Evolutionary conservation across 2,888 invertebrate species (phyloP), one percentile per base, ranked within the genome.

Genomic region (Drosophila histrio): DNA sequence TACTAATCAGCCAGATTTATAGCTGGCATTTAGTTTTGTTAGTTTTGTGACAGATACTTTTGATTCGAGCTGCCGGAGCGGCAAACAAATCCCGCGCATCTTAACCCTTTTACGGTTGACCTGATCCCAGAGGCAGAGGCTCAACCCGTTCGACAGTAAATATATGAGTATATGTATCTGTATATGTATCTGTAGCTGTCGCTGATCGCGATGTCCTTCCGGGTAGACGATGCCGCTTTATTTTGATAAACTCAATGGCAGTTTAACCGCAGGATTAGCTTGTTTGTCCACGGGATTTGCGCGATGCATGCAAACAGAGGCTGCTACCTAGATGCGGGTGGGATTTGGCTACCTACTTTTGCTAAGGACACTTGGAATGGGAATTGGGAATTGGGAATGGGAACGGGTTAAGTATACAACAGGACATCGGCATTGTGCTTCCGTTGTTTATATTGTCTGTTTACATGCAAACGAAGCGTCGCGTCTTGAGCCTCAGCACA

Each of bases 191-290:
- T 22, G 3, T 39, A 39, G 13, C 22, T 41, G 3, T 41, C 3
- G 13, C 22, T 22, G 58, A 39, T 60, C 53, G 65, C 28, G 67
- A 68, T 13, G 71, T 82, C 75, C 79, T 88, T 88, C 83, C 77
- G 83, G 72, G 77, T 83, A 81, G 60, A n/a, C 44, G 36, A 13
- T 11, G 9, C 41, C 56, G 72, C 69, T 79, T 75, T 90, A 89
- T 90, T 90, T 89, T 87, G 85, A 87, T 87, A 71, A 77, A 81
- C 88, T 89, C 89, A 87, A 90, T 89, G 83, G 84, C 80, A 88
- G 83, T 89, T 87, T 88, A 90, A 91, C 90, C 91, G 86, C 90
- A 91, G 90, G 89, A 90, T 91, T 90, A 91, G 87, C 87, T 79
- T 89, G 88, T 89, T 89, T 89, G 79, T 85, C 75, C 78, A 81